These are phyloP conservation scores for Phymorhynchus buccinoides DNA, from an alignment of 1,140 invertebrate genomes.

Conservation along the genomic window DNA sequence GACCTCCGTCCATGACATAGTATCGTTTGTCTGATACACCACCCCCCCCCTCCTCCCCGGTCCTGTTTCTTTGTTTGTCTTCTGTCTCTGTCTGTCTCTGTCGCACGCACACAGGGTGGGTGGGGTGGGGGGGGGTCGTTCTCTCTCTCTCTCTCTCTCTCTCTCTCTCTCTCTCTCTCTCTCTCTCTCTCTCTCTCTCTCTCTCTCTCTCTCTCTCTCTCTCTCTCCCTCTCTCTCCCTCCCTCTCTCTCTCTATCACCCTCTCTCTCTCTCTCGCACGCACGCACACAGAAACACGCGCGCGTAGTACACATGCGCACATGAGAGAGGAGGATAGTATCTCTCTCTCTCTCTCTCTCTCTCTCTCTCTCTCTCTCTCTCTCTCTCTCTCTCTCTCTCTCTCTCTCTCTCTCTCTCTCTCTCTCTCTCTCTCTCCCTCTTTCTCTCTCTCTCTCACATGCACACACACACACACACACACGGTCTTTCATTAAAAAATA, in stretches of 20 bases:
- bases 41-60: neutral
- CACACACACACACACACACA: no score
- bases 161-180: neutral
- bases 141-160: neutral
- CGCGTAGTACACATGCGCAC: no score
- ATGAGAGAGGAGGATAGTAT: no score
- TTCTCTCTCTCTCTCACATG: no score
- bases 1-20: neutral
- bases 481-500: no score
- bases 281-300: no score
- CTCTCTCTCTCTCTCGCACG: no score
- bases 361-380: constrained; percentile 5
- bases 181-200: constrained; percentile 10
- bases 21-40: neutral
- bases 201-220: neutral
- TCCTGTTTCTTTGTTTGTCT: no score
- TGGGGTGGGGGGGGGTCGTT: no score
- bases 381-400: neutral
- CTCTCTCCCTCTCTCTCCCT: no score
- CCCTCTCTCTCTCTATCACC: no score
- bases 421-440: neutral
- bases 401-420: neutral
- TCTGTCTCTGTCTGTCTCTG: neutral
- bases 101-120: no score
- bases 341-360: neutral